phyloP scores from a whole-genome alignment of 2,888 invertebrate species.

The Elaeidobius kamerunicus region DNA sequence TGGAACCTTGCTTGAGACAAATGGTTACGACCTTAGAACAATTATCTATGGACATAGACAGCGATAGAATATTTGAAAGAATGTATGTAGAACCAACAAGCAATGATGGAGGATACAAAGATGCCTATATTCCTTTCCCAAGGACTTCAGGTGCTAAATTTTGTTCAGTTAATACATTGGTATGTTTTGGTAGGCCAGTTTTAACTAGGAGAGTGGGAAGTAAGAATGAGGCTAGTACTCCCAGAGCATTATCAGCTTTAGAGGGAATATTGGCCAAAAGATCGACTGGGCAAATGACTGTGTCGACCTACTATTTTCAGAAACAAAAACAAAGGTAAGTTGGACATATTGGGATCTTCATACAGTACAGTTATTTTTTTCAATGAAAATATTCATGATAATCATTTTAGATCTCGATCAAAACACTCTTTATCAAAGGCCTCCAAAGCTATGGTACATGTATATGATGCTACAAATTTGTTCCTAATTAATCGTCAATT shows the following conservation, averaged over 20 bases:
- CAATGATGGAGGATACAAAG: conserved; percentile 52
- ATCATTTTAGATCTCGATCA: conserved; percentile 35
- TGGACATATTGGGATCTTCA: no score
- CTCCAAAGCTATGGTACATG: conserved; percentile 60
- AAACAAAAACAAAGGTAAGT: conserved; percentile 37
- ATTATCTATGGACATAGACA: conserved; percentile 57
- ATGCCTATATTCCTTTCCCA: conserved; percentile 90
- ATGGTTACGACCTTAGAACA: conserved; percentile 63
- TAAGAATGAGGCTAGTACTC: conserved; percentile 60
- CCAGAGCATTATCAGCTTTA: conserved; percentile 72
- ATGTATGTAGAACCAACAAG: conserved; percentile 36
- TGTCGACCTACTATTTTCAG: conserved; percentile 78
- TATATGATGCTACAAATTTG: conserved; percentile 71
- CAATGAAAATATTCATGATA: no score
- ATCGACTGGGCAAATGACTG: conserved; percentile 46
- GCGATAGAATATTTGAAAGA: conserved; percentile 45
- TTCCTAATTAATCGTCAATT: conserved; percentile 77
- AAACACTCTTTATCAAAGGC: conserved; percentile 47
- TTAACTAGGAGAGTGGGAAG: conserved; percentile 62
- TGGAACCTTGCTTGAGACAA: conserved; percentile 81
- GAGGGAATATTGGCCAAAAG: conserved; percentile 50
- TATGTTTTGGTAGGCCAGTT: conserved; percentile 55
- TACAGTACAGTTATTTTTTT: no score
- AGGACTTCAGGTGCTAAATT: conserved; percentile 92
- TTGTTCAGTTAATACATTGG: conserved; percentile 81